Conservation (phyloP, 2,113 vertebrate species). For the Clarias batrachus region DNA sequence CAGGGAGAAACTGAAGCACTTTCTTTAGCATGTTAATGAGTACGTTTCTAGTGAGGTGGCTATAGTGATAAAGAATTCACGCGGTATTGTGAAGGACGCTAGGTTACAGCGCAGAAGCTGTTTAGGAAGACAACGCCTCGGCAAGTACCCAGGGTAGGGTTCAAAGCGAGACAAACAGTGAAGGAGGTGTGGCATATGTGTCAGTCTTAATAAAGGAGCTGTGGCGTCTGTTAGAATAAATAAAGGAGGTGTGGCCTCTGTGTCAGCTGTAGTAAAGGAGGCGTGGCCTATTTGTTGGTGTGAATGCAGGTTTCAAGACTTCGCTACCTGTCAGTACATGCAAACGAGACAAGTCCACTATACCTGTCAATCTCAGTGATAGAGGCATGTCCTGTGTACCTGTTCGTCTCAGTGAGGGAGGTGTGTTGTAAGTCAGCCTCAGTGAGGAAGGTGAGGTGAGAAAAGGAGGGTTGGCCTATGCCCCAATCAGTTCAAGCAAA, state of each 20-base stretch:
- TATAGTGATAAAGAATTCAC: slow-evolving; percentile 2
- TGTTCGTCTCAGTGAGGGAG: background rate
- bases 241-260: background rate
- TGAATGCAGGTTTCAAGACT: background rate
- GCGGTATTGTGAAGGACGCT: background rate
- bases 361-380: background rate
- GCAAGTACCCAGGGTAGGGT: background rate
- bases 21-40: slow-evolving; percentile 8
- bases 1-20: background rate
- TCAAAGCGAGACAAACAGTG: background rate
- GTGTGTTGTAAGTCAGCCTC: background rate
- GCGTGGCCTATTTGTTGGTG: background rate
- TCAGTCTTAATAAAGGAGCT: background rate
- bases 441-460: background rate
- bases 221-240: background rate
- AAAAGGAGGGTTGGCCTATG: too few relatives aligned
- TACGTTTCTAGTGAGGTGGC: background rate
- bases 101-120: background rate
- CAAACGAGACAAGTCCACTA: background rate
- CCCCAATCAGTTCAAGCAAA: too few relatives aligned
- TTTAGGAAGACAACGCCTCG: background rate
- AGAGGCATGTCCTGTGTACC: background rate
- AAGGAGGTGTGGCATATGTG: background rate
- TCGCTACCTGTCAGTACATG: background rate
- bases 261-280: background rate